Base-by-base conservation (phyloP, 2,888 invertebrate genomes). In the Argyresthia goedartella region DNA sequence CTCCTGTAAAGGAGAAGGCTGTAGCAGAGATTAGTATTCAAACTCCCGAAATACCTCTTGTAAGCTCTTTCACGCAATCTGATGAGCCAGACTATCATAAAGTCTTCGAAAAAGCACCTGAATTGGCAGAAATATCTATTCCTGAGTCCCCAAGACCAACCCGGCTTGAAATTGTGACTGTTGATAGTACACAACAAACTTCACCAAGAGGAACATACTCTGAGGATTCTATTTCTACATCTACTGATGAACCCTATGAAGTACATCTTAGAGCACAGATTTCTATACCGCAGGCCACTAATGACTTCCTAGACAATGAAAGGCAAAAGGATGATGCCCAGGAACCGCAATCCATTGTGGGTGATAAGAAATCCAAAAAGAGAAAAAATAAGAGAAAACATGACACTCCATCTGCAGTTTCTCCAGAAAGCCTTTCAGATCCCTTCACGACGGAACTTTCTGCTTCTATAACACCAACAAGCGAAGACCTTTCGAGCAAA, bases 201-300 rank as follows among this genome's bases (percentile, higher is more conserved):
- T 88, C 89, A 33, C 90, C 92, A 2, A 87, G 90, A 57, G 71
- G 86, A 13, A 76, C 84, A 9, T 74, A 80, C 39, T 88, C 89
- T 50, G 87, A 85, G 57, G 81, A 82, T 59, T 84, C 84, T 0
- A 76, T 85, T 52, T 81, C 87, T 4, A 85, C 85, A 52, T 87
- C 88, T 1, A 82, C 82, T 4, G 88, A 88, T 56, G 88, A 88
- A 57, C 84, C 88, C 11, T 90, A 88, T 59, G 90, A 91, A 79
- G 82, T 91, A n/a, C 88, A 89, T 58, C 79, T 91, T 34, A 74
- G 89, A 60, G 88, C 90, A 42, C 85, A 88, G 55, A 85, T 90
- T 15, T 82, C 89, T 0, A 87, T 91, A 54, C 88, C 89, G 43
- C 76, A 81, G 67, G 66, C 67, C 49, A 81, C 69, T 7, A 70